Conservation (phyloP, 2,113 vertebrate genomes). For the Opisthocomus hoazin region DNA sequence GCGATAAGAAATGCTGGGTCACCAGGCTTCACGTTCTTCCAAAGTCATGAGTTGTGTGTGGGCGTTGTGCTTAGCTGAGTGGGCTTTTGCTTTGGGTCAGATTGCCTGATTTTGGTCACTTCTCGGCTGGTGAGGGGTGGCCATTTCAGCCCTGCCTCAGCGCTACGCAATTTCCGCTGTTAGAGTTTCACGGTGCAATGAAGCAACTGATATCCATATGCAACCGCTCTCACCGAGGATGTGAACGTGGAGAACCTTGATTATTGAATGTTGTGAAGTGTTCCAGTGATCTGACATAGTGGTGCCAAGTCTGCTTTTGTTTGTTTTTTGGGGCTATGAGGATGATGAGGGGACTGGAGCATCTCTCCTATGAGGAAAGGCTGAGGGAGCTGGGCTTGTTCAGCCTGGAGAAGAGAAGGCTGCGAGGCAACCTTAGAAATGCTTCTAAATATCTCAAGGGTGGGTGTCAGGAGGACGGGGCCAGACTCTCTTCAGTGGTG, state of each 20-base stretch:
- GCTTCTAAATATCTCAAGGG: too few species aligned
- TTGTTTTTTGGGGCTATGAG: too few species aligned
- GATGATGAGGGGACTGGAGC: too few species aligned
- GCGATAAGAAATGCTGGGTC: neutral
- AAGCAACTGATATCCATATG: neutral
- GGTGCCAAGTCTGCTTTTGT: neutral
- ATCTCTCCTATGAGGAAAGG: too few species aligned
- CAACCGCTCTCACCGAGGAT: accelerated
- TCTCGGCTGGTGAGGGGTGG: neutral
- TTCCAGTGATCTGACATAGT: neutral
- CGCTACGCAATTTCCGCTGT: accelerated
- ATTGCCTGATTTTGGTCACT: neutral
- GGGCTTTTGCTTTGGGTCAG: neutral
- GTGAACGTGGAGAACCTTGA: neutral
- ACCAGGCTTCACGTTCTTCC: neutral
- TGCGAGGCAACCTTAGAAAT: too few species aligned
- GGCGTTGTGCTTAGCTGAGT: neutral
- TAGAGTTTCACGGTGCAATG: neutral
- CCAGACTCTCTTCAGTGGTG: too few species aligned
- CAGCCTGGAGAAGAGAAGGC: too few species aligned
- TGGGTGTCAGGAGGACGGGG: too few species aligned
- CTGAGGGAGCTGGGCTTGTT: too few species aligned
- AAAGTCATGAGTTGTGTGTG: accelerated
- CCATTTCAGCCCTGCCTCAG: neutral
- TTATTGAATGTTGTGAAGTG: neutral